Evolutionary conservation across 2,888 invertebrate genomes (phyloP).

Genomic region (Hesperia comma): DNA sequence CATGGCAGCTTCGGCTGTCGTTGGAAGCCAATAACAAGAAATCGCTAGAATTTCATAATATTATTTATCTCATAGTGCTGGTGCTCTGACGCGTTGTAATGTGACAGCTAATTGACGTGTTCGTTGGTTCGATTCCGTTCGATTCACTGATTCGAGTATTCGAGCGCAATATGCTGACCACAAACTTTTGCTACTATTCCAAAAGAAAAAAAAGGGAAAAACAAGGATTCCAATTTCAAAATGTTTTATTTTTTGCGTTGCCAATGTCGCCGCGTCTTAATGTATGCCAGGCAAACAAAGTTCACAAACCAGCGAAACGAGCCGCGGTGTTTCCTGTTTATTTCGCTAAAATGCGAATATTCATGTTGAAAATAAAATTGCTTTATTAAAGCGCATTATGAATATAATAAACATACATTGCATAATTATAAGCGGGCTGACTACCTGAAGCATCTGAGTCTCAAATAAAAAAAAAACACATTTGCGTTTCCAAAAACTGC

Average conservation of each 20-base stretch:
- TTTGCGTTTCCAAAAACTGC: too few relatives aligned
- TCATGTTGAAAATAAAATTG: slow-evolving; percentile 26
- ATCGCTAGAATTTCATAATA: not conserved
- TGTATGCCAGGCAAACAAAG: slow-evolving; percentile 24
- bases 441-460: not conserved
- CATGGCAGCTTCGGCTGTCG: too few relatives aligned
- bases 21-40: too few relatives aligned
- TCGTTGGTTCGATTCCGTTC: slow-evolving; percentile 23
- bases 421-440: not conserved
- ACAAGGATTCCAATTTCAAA: slow-evolving; percentile 25
- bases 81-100: slow-evolving; percentile 14
- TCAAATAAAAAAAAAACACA: too few relatives aligned
- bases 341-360: slow-evolving; percentile 26
- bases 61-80: not conserved
- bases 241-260: slow-evolving; percentile 22
- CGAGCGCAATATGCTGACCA: slow-evolving; percentile 1
- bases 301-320: slow-evolving; percentile 28
- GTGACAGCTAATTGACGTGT: slow-evolving; percentile 21
- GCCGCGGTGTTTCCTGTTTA: slow-evolving; percentile 31
- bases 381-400: slow-evolving; percentile 19
- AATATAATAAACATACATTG: not conserved
- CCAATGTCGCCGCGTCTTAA: slow-evolving; percentile 19
- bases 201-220: slow-evolving; percentile 11
- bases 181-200: not conserved
- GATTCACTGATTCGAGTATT: slow-evolving; percentile 20